A percentile compares a stretch with the other conserved stretches of the same genome.
phyloP scores from a whole-genome alignment of 2,797 vertebrate genomes.

The Pangasius djambal region DNA sequence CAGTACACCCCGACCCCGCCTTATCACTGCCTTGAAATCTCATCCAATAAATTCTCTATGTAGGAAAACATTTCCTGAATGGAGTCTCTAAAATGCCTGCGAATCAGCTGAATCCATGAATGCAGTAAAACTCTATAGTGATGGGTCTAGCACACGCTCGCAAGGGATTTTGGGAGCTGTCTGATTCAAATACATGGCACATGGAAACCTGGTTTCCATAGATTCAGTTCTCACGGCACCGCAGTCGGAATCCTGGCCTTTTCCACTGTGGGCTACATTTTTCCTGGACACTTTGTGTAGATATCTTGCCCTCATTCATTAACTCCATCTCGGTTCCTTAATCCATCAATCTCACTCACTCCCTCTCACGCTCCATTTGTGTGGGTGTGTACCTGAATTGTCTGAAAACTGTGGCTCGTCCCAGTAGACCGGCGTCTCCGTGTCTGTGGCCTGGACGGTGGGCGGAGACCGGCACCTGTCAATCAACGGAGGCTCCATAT shows the following conservation, averaged over 20 bases:
- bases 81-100: constrained; percentile 29
- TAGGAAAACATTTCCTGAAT: constrained; percentile 38
- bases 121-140: constrained; percentile 24
- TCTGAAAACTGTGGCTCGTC: constrained; percentile 97
- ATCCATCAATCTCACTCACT: constrained; percentile 4
- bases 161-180: constrained; percentile 29
- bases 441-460: constrained; percentile 78
- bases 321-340: constrained; percentile 14
- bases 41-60: constrained; percentile 34
- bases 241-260: constrained; percentile 26
- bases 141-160: constrained; percentile 43
- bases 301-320: constrained; percentile 34
- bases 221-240: constrained; percentile 40
- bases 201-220: constrained; percentile 31
- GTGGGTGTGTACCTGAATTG: constrained; percentile 86
- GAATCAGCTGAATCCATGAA: constrained; percentile 30
- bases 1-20: background rate
- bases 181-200: constrained; percentile 37
- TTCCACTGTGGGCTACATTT: constrained; percentile 29
- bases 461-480: constrained; percentile 93
- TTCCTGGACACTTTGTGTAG: constrained; percentile 34
- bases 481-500: constrained; percentile 91
- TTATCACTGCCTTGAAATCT: constrained; percentile 32
- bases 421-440: constrained; percentile 79
- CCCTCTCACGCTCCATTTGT: constrained; percentile 4